Evolutionary conservation across 2,888 invertebrate species (phyloP).

Genomic region (Prosopocoilus inquinatus): DNA sequence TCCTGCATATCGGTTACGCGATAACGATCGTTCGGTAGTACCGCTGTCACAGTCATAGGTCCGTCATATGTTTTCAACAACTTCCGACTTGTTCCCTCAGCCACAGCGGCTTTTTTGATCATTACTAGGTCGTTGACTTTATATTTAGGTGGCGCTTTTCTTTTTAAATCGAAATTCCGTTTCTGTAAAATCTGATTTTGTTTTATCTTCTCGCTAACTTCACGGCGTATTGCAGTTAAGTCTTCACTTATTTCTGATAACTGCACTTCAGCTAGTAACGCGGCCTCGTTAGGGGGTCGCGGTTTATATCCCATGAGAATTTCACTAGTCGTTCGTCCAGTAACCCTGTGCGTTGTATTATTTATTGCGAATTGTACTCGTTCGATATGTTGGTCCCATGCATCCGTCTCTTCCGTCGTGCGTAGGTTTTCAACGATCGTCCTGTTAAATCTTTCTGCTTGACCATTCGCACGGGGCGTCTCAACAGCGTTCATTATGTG

Average conservation of each 20-base stretch:
- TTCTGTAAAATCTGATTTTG: constrained; percentile 3
- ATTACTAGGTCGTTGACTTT: not conserved
- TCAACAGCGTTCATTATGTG: constrained; percentile 36
- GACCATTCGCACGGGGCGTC: constrained; percentile 42
- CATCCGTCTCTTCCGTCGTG: constrained; percentile 36
- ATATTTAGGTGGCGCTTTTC: not conserved
- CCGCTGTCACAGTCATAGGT: not conserved
- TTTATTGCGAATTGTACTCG: constrained; percentile 37
- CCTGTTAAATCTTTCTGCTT: constrained; percentile 38
- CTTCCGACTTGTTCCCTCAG: not conserved
- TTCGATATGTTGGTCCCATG: constrained; percentile 40
- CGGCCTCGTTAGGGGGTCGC: not conserved
- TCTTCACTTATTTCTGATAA: not conserved
- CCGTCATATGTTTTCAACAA: not conserved
- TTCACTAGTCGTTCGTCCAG: constrained; percentile 2
- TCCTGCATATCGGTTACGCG: not conserved
- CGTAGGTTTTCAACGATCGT: constrained; percentile 33
- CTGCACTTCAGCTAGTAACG: not conserved
- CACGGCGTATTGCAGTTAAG: not conserved
- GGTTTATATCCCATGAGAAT: constrained; percentile 9
- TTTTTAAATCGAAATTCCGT: not conserved
- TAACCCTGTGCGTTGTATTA: constrained; percentile 26
- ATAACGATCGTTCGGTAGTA: not conserved
- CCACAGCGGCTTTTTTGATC: not conserved
- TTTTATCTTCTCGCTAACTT: too few species aligned